Evolutionary conservation across 1,140 invertebrate genomes (phyloP), one percentile per base, ranked within the genome.

Genomic region (Berghia stephanieae): DNA sequence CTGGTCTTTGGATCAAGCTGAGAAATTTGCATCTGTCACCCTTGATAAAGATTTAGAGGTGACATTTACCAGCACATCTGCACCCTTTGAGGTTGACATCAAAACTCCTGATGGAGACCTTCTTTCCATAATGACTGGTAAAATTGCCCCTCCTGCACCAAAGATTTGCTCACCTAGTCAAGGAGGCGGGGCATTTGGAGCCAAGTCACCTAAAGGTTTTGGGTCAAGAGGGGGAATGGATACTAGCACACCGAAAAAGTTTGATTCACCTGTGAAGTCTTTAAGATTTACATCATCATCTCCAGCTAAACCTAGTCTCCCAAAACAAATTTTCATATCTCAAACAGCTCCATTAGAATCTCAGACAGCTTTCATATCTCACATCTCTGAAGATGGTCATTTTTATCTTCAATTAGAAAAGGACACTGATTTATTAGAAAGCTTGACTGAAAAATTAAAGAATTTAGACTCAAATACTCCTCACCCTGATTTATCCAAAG

Each of bases 371-470:
- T 85, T 77, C 76, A 81, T 87, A 13, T 83, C 80, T 27, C 81
- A 83, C 75, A 79, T 85, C 2, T 83, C 84, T 36, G 83, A 78
- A 46, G 89, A 89, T 34, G 85, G 89, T 18, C 81, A 71, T 24
- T 91, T 92, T 71, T 92, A 90, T 74, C 40, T 92, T 13, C 90
- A 91, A 42, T 78, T 91, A 18, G 78, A 43, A 16, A 83, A 77
- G 24, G 79, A 85, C 16, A 79, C 80, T 63, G 78, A 75, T 1
- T 52, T 10, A 16, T 34, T 87, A 16, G 92, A 95, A 6, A 94
- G 95, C 49, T 57, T 85, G 4, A 78, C 74, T 1, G 78, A 82
- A 42, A 71, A 82, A 16, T 60, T 87, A 8, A 77, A 80, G 31
- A 46, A 8, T 24, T 43, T 80, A 10, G 16, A 31, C 3, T 43